Conservation (phyloP, 2,888 invertebrate species). For the Pollenia amentaria region DNA sequence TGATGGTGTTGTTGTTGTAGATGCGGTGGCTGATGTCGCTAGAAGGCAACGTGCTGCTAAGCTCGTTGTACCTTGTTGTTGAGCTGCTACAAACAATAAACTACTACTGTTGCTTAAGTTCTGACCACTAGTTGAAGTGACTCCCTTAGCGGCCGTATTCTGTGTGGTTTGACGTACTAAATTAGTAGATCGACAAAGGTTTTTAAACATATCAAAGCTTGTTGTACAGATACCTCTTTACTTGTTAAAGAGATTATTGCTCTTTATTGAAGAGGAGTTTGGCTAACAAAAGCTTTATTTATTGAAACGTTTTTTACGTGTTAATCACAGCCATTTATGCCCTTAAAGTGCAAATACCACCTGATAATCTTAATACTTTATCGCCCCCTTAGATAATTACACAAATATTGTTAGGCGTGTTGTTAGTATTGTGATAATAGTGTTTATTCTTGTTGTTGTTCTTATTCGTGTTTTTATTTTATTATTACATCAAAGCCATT, state of each 20-base stretch:
- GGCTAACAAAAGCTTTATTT: background rate
- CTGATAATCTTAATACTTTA: slow-evolving; percentile 9
- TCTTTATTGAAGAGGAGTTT: background rate
- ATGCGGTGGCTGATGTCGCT: slow-evolving; percentile 44
- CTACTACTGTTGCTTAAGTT: slow-evolving; percentile 27
- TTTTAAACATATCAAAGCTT: slow-evolving; percentile 78
- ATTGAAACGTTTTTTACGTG: slow-evolving; percentile 1
- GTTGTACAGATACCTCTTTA: slow-evolving; percentile 18
- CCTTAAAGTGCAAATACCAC: background rate
- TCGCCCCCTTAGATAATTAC: slow-evolving; percentile 43
- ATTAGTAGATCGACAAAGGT: slow-evolving; percentile 76
- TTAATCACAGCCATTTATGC: slow-evolving; percentile 21
- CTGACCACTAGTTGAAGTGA: slow-evolving; percentile 37
- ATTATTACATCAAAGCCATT: slow-evolving; percentile 5
- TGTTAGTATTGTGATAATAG: background rate
- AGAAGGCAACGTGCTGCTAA: slow-evolving; percentile 56
- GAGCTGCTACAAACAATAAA: slow-evolving; percentile 35
- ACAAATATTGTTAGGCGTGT: slow-evolving; percentile 53
- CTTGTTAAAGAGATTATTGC: background rate
- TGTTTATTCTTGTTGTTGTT: background rate
- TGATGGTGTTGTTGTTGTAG: slow-evolving; percentile 40
- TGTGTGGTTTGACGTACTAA: slow-evolving; percentile 73
- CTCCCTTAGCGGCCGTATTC: slow-evolving; percentile 49
- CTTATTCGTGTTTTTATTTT: slow-evolving; percentile 4
- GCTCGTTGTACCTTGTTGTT: slow-evolving; percentile 58